Evolutionary conservation across 2,888 invertebrate species (phyloP).

Genomic region (Drosophila pegasa): DNA sequence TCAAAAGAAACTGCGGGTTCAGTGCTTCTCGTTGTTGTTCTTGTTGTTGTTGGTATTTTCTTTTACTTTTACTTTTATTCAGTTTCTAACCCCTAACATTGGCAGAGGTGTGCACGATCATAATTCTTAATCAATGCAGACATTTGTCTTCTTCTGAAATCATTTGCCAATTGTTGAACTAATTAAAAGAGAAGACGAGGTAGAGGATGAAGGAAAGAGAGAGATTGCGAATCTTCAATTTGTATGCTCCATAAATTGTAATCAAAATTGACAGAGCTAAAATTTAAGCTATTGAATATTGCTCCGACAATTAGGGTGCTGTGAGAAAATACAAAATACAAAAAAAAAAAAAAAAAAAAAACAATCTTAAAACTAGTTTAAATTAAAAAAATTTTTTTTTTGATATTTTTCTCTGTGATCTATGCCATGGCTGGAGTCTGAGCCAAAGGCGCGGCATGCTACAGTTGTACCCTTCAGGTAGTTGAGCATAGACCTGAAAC

Average conservation of each 20-base stretch:
- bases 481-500: constrained; percentile 68
- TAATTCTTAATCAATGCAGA: constrained; percentile 59
- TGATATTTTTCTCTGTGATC: constrained; percentile 2
- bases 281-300: constrained; percentile 33
- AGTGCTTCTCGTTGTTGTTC: not conserved
- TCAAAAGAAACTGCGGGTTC: constrained; percentile 7
- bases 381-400: not conserved
- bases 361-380: constrained; percentile 21
- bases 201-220: not conserved
- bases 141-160: constrained; percentile 66
- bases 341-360: not conserved
- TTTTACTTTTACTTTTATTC: constrained; percentile 15
- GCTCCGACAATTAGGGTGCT: constrained; percentile 28
- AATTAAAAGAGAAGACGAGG: constrained; percentile 49
- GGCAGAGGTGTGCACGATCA: constrained; percentile 41
- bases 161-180: constrained; percentile 74
- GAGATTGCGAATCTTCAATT: constrained; percentile 28
- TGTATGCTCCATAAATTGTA: constrained; percentile 72
- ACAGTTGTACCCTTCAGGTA: constrained; percentile 56
- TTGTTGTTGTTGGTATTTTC: not conserved
- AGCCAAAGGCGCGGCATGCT: constrained; percentile 10
- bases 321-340: constrained; percentile 32
- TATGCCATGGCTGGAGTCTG: constrained; percentile 13
- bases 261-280: constrained; percentile 76
- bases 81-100: constrained; percentile 31